Base-by-base conservation (phyloP, 1,140 invertebrate species). In the Apocrypta bakeri region DNA sequence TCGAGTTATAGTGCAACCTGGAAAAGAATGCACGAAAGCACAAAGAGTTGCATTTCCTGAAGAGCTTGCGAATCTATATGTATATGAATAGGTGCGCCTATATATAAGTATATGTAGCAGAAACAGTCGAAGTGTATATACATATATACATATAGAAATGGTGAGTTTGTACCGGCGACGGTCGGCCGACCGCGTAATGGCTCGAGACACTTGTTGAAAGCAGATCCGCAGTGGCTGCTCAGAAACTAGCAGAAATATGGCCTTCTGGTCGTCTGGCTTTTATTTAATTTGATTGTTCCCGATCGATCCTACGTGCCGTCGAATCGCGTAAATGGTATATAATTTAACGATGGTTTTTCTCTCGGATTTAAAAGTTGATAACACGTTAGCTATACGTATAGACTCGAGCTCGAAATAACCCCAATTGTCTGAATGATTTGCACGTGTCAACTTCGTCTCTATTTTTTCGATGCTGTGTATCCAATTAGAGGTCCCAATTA, bases 201-300 rank as follows among this genome's bases (percentile, higher is more conserved):
- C 42, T 73, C 37, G 40, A 77, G 75, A 73, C 83, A 84, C 83
- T 84, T 84, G 83, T 84, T 84, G 83, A 84, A 77, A 84, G 48
- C 63, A 31, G 64, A 79, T 83, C 72, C 40, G 21, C 37, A 25
- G 37, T 40, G 11, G 21, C 31, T 29, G 31, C 64, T 37, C 17
- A 29, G 48, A 61, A 71, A 8, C 31, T 82, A 31, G 27, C 37
- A 31, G 69, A 72, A 40, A 72, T 72, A 37, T 72, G 33, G 21
- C 33, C 40, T 37, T 31, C 31, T 11, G n/a, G n/a, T n/a, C n/a
- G n/a, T n/a, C n/a, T n/a, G n/a, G n/a, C n/a, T n/a, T n/a, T n/a
- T n/a, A n/a, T n/a, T n/a, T n/a, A n/a, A n/a, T n/a, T n/a, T n/a
- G n/a, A n/a, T n/a, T n/a, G n/a, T n/a, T n/a, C n/a, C n/a, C n/a